Conservation (phyloP, 1,140 invertebrate species). For the Tyrophagus putrescentiae region DNA sequence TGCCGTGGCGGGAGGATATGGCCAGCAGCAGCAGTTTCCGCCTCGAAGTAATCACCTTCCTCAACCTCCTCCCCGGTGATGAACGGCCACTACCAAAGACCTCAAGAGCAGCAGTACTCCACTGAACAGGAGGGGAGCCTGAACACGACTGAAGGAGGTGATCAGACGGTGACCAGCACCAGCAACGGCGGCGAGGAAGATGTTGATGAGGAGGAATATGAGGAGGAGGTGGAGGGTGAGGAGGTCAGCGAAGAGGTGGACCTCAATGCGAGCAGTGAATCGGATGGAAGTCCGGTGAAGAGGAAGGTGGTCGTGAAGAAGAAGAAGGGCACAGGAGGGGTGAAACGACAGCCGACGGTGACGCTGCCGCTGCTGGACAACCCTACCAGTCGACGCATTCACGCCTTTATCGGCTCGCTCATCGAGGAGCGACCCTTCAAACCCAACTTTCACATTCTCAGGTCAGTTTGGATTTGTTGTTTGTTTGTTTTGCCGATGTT, state of each 20-base stretch:
- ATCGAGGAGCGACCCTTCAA: conserved; percentile 67
- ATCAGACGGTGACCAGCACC: neutral
- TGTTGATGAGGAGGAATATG: neutral
- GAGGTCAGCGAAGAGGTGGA: neutral
- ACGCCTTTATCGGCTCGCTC: conserved; percentile 63
- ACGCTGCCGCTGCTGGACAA: conserved; percentile 59
- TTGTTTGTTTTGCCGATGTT: too few species aligned
- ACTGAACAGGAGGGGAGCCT: neutral
- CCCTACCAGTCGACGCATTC: conserved; percentile 53
- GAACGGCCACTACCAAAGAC: too few species aligned
- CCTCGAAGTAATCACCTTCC: too few species aligned
- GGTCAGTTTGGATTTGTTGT: conserved; percentile 40
- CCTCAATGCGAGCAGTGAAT: neutral
- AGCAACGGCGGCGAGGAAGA: neutral
- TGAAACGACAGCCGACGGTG: neutral
- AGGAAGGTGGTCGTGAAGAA: too few species aligned
- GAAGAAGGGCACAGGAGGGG: neutral
- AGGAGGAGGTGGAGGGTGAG: neutral
- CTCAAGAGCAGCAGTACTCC: too few species aligned
- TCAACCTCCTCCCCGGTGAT: too few species aligned
- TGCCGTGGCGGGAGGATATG: too few species aligned
- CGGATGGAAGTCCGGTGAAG: neutral
- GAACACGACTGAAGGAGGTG: neutral
- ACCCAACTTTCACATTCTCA: conserved; percentile 61
- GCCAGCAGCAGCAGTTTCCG: conserved; percentile 11